A percentile compares a stretch with the other conserved stretches of the same genome.
These are phyloP conservation scores for Petroica traversi DNA, from an alignment of 2,113 vertebrate genomes.

Conservation along the genomic window DNA sequence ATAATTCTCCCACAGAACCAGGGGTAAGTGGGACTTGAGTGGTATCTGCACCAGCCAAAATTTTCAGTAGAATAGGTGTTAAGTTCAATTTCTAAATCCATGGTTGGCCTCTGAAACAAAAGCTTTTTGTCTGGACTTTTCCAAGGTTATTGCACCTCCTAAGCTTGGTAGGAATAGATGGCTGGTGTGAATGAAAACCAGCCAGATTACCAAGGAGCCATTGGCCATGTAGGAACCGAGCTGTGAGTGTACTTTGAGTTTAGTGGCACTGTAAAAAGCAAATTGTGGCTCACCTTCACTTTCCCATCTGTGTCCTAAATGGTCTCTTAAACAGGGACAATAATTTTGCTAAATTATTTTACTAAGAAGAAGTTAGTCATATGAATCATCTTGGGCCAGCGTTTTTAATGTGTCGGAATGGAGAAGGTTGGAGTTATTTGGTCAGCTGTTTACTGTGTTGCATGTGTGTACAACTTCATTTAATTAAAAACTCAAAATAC, in stretches of 20 bases:
- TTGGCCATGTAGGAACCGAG: background rate
- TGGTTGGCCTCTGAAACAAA: background rate
- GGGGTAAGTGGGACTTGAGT: background rate
- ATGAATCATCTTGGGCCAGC: background rate
- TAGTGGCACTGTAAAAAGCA: background rate
- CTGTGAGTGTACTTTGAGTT: background rate
- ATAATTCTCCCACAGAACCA: background rate
- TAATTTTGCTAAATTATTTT: background rate
- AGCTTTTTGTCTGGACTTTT: background rate
- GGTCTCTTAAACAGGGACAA: background rate
- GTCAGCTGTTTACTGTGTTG: background rate
- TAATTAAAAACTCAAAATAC: background rate
- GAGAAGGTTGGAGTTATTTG: background rate
- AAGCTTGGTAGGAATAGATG: background rate
- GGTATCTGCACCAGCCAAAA: conserved; percentile 4
- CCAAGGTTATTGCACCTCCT: background rate
- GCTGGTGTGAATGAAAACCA: background rate
- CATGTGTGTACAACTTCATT: background rate
- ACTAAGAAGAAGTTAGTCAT: background rate
- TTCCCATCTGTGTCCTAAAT: background rate
- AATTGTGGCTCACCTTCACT: background rate
- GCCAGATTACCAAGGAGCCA: background rate
- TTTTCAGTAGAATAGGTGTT: background rate
- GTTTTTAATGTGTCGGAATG: background rate
- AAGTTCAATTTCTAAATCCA: background rate